A percentile compares a stretch with the other conserved stretches of the same genome.
These are phyloP conservation scores for Limnodromus scolopaceus DNA, from an alignment of 2,797 vertebrate genomes.

Conservation along the genomic window DNA sequence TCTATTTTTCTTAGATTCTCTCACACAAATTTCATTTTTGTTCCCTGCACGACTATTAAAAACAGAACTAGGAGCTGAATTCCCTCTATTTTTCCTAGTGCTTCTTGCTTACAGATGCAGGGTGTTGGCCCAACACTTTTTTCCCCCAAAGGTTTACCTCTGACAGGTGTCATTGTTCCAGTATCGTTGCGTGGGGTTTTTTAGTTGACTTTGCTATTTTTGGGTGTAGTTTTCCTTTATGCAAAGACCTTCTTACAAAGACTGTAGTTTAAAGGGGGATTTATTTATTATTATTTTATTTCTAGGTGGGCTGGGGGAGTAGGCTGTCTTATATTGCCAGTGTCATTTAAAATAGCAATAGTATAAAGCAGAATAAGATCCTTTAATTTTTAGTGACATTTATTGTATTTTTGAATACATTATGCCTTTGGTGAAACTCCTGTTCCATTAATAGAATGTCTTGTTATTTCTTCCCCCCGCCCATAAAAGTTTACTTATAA, in stretches of 20 bases:
- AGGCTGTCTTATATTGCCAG: conserved; percentile 12
- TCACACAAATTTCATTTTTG: neutral
- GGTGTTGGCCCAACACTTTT: neutral
- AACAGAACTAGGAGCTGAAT: neutral
- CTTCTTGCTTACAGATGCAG: neutral
- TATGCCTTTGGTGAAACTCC: neutral
- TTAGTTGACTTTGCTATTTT: neutral
- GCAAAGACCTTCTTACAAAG: neutral
- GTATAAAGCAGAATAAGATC: conserved; percentile 19
- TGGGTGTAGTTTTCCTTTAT: neutral
- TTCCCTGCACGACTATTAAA: neutral
- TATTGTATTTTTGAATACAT: conserved; percentile 13
- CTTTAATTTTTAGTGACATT: conserved; percentile 39
- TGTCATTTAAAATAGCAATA: conserved; percentile 14
- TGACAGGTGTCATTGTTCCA: neutral
- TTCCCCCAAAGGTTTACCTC: neutral
- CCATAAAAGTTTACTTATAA: neutral
- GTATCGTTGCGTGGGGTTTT: rapidly evolving
- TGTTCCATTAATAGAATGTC: neutral
- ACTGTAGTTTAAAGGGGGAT: neutral
- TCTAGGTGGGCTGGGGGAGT: neutral
- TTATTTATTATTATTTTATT: conserved; percentile 45
- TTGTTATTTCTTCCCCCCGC: neutral
- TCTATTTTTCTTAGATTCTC: neutral
- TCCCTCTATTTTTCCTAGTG: neutral